Conservation (phyloP, 2,888 invertebrate genomes). For the Acleris sparsana region DNA sequence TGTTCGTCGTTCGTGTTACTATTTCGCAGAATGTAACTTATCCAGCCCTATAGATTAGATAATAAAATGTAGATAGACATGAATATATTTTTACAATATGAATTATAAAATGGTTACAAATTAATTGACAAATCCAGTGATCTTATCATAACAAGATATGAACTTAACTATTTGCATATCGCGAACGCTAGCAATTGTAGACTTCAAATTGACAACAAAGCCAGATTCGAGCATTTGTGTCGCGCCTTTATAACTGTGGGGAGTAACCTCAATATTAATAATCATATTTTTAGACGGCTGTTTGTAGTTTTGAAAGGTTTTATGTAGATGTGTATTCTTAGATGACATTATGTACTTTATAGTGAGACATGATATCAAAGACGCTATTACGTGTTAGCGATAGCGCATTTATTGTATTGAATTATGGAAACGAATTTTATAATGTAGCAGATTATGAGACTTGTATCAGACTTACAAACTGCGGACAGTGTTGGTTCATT, state of each 20-base stretch:
- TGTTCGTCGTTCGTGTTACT: too few relatives aligned
- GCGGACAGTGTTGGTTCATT: background rate
- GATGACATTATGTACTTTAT: conserved; percentile 47
- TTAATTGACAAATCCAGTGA: conserved; percentile 10
- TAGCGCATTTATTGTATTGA: conserved; percentile 25
- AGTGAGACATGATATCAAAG: conserved; percentile 47
- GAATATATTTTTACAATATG: background rate
- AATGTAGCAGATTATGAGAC: conserved; percentile 21
- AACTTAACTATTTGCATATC: background rate
- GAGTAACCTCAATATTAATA: conserved; percentile 40
- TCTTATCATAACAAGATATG: conserved; percentile 15
- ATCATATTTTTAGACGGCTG: conserved; percentile 74
- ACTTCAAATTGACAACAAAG: conserved; percentile 10
- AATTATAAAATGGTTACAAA: conserved; percentile 17
- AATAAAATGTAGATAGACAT: background rate
- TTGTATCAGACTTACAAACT: conserved; percentile 6
- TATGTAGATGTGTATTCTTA: conserved; percentile 52
- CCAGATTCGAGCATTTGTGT: conserved; percentile 13
- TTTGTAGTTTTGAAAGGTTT: conserved; percentile 65
- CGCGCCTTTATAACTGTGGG: conserved; percentile 6
- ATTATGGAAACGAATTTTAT: conserved; percentile 21
- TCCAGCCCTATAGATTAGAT: background rate
- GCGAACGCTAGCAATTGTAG: background rate
- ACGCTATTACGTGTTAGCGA: conserved; percentile 62
- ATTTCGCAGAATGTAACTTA: too few relatives aligned